Evolutionary conservation across 92 coral and sea anemone species (phyloP).

Genomic region (Zoanthus solanderi): DNA sequence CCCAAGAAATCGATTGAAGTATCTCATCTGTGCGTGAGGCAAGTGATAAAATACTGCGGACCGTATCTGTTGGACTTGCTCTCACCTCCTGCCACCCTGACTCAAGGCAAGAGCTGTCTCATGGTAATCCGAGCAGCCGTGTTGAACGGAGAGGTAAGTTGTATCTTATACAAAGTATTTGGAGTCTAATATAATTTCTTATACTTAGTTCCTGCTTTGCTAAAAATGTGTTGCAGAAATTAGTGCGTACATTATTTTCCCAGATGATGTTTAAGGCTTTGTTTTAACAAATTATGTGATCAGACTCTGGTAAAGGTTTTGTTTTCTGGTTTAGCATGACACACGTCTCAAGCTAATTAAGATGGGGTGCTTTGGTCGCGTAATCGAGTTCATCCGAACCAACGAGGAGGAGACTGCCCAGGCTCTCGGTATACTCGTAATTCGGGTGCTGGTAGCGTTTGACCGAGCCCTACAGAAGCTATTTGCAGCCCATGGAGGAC

Average conservation of each 20-base stretch:
- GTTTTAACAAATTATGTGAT: not conserved
- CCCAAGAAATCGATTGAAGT: conserved; percentile 37
- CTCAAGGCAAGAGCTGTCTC: conserved; percentile 67
- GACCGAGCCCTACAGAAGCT: conserved; percentile 76
- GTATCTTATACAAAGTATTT: no score
- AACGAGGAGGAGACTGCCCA: conserved; percentile 77
- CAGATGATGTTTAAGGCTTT: no score
- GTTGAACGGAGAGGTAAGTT: conserved; percentile 74
- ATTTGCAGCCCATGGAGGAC: conserved; percentile 86
- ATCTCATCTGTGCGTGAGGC: conserved; percentile 79
- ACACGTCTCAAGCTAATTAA: conserved; percentile 76
- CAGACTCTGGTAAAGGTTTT: not conserved
- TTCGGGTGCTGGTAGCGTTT: conserved; percentile 71
- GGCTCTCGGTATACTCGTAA: conserved; percentile 76
- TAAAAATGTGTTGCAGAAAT: no score
- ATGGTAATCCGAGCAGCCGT: conserved; percentile 86
- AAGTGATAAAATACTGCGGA: conserved; percentile 83
- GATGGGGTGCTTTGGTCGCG: conserved; percentile 78
- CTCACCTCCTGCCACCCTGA: conserved; percentile 64
- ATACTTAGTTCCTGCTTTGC: no score
- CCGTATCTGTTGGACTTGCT: conserved; percentile 79
- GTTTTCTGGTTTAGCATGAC: conserved; percentile 50
- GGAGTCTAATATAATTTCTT: no score
- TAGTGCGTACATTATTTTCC: no score
- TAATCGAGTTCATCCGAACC: conserved; percentile 85